phyloP scores from a whole-genome alignment of 2,888 invertebrate species.

The Apoda limacodes region DNA sequence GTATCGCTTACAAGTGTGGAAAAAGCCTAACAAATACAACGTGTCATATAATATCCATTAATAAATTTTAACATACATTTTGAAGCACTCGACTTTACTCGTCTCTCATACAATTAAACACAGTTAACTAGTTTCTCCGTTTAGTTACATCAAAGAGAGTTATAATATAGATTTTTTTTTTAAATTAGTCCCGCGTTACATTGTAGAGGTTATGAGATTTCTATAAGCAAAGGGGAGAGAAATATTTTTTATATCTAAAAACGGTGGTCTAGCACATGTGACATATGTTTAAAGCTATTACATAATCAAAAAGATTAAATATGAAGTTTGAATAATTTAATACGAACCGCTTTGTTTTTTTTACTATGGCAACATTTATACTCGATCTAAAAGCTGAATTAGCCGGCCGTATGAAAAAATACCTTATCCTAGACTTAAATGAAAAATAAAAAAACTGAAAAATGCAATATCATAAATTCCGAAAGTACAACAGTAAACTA shows the following conservation, averaged over 20 bases:
- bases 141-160: not conserved
- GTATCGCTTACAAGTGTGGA: slow-evolving; percentile 7
- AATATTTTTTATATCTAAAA: slow-evolving; percentile 40
- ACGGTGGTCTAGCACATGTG: slow-evolving; percentile 64
- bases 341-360: slow-evolving; percentile 43
- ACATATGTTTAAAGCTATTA: slow-evolving; percentile 58
- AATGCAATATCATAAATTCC: slow-evolving; percentile 35
- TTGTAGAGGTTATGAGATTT: slow-evolving; percentile 31
- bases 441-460: slow-evolving; percentile 29
- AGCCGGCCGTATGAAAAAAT: too few relatives aligned
- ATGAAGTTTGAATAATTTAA: slow-evolving; percentile 12
- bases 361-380: slow-evolving; percentile 60
- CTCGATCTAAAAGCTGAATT: slow-evolving; percentile 30
- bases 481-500: too few relatives aligned
- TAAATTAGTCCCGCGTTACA: slow-evolving; percentile 42
- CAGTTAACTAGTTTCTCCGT: too few relatives aligned
- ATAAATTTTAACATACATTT: not conserved
- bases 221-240: slow-evolving; percentile 34
- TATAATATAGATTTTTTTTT: slow-evolving; percentile 17
- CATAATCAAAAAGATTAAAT: slow-evolving; percentile 28
- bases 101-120: too few relatives aligned
- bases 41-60: not conserved
- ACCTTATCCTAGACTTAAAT: slow-evolving; percentile 47
- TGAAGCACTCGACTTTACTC: not conserved
- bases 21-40: not conserved